Conservation (phyloP, 2,888 invertebrate species). For the Eilema caniola region DNA sequence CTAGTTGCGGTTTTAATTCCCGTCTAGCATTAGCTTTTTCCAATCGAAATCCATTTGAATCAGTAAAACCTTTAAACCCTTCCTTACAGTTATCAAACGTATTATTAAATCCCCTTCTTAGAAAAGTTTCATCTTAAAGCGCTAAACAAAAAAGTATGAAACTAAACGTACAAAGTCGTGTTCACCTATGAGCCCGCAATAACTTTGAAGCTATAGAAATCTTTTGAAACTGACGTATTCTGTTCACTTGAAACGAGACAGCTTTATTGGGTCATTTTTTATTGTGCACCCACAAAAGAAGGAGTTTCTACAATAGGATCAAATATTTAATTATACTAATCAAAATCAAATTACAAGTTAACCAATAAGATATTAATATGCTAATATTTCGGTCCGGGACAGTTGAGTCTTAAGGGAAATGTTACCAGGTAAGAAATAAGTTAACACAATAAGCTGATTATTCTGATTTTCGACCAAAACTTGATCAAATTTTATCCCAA, state of each 20-base stretch:
- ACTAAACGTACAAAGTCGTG: conserved; percentile 35
- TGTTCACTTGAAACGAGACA: conserved; percentile 14
- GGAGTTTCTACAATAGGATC: too few species aligned
- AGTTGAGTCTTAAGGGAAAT: background rate
- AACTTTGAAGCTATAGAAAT: conserved; percentile 56
- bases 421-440: conserved; percentile 6
- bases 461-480: background rate
- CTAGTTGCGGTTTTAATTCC: too few species aligned
- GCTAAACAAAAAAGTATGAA: conserved; percentile 30
- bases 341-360: background rate
- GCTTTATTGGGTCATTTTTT: too few species aligned
- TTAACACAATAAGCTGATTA: conserved; percentile 10
- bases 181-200: conserved; percentile 52
- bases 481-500: background rate
- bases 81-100: too few species aligned
- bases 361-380: background rate
- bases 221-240: conserved; percentile 51
- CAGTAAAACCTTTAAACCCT: too few species aligned
- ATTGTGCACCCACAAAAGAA: too few species aligned
- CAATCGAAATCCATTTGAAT: too few species aligned
- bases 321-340: too few species aligned
- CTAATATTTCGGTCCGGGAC: background rate
- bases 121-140: conserved; percentile 18
- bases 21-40: too few species aligned
- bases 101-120: conserved; percentile 1